Conservation (phyloP, 1,140 invertebrate species). For the Zophobas morio region DNA sequence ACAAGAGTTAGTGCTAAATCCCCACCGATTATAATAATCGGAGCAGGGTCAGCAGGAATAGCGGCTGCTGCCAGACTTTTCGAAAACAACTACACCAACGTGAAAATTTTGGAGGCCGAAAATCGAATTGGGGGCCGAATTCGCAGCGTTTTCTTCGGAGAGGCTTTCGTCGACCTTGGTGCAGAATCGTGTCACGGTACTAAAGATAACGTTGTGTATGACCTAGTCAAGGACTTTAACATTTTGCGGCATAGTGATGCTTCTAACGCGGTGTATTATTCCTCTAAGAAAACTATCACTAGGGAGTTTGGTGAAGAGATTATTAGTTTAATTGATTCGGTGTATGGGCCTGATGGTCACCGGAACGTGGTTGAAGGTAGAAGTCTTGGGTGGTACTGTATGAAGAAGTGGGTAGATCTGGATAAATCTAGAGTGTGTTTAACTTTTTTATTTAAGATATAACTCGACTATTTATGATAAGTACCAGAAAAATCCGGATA, state of each 20-base stretch:
- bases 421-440: conserved; percentile 4
- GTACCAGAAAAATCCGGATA: conserved; percentile 21
- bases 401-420: conserved; percentile 23
- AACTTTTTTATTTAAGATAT: conserved; percentile 24
- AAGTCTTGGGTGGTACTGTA: conserved; percentile 47
- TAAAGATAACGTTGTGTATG: conserved; percentile 77
- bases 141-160: conserved; percentile 73
- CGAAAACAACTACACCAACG: conserved; percentile 69
- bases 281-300: neutral
- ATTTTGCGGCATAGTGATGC: conserved; percentile 66
- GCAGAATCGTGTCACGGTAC: conserved; percentile 91
- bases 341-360: conserved; percentile 19
- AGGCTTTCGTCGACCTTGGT: conserved; percentile 81
- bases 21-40: conserved; percentile 69
- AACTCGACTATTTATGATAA: conserved; percentile 30
- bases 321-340: neutral
- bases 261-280: neutral
- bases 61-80: conserved; percentile 71
- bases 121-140: conserved; percentile 79
- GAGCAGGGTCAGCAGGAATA: conserved; percentile 72
- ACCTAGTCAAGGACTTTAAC: conserved; percentile 73
- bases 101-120: conserved; percentile 77
- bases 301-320: conserved; percentile 25
- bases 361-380: conserved; percentile 37
- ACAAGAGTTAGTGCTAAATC: neutral